Evolutionary conservation across 2,797 vertebrate species (phyloP).

Genomic region (Esox masquinongy): DNA sequence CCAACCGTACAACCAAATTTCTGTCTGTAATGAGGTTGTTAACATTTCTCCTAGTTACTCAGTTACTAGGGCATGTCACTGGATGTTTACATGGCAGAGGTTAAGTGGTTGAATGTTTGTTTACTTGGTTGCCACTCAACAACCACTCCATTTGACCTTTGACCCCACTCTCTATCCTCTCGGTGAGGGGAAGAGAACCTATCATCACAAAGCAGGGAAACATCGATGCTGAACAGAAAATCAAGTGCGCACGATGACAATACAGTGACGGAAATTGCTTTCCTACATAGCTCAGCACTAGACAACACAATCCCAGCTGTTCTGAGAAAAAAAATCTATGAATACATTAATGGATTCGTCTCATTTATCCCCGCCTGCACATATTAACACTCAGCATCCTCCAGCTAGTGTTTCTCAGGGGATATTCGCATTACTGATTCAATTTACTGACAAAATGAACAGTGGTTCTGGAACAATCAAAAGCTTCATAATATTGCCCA

Average conservation of each 20-base stretch:
- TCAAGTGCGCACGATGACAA: background rate
- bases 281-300: background rate
- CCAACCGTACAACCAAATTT: background rate
- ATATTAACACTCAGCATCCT: slow-evolving; percentile 13
- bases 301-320: slow-evolving; percentile 12
- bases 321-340: slow-evolving; percentile 18
- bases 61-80: too few relatives aligned
- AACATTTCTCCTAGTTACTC: background rate
- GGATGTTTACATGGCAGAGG: too few relatives aligned
- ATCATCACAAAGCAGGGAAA: background rate
- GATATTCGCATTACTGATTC: slow-evolving; percentile 1
- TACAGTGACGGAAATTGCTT: slow-evolving; percentile 9
- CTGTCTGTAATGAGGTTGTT: background rate
- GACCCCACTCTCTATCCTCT: background rate
- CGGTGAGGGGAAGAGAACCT: background rate
- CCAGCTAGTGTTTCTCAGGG: slow-evolving; percentile 7
- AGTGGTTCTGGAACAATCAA: background rate
- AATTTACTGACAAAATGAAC: slow-evolving; percentile 17
- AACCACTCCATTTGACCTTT: background rate
- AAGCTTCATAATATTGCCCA: background rate
- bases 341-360: slow-evolving; percentile 33
- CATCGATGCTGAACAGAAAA: background rate
- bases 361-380: slow-evolving; percentile 15
- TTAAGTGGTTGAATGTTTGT: background rate
- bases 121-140: background rate